phyloP scores from a whole-genome alignment of 2,113 vertebrate species.

The Aspidoscelis tigris region DNA sequence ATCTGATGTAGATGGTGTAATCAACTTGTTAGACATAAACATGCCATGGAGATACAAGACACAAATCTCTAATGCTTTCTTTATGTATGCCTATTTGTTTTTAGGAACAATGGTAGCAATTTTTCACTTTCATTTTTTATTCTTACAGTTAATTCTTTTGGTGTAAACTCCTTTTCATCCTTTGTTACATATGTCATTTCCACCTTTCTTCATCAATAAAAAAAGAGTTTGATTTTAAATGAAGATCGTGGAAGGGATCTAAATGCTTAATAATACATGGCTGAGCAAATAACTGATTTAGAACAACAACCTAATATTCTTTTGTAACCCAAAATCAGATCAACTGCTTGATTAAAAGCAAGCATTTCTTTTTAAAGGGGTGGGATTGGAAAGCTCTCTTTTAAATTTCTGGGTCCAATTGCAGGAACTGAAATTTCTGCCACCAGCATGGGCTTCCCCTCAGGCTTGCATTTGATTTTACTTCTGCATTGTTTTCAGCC shows the following conservation, averaged over 20 bases:
- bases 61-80: constrained; percentile 54
- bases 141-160: constrained; percentile 31
- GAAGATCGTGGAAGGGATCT: constrained; percentile 12
- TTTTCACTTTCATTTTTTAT: not conserved
- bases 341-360: constrained; percentile 28
- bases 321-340: constrained; percentile 47
- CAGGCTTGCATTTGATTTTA: constrained; percentile 26
- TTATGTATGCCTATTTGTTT: constrained; percentile 59
- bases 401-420: constrained; percentile 45
- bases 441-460: constrained; percentile 22
- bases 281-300: not conserved
- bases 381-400: constrained; percentile 51
- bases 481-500: constrained; percentile 18
- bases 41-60: not conserved
- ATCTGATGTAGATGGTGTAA: not conserved
- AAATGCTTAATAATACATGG: constrained; percentile 47
- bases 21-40: not conserved
- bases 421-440: constrained; percentile 39
- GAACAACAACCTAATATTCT: constrained; percentile 32
- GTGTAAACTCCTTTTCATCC: constrained; percentile 51
- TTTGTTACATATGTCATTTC: constrained; percentile 38
- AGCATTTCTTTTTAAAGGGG: constrained; percentile 35
- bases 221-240: constrained; percentile 40
- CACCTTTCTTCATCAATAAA: constrained; percentile 43
- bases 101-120: constrained; percentile 50